A percentile compares a stretch with the other conserved stretches of the same genome.
These are phyloP conservation scores for Apocheima hispidaria DNA, from an alignment of 2,888 invertebrate species.

Conservation along the genomic window DNA sequence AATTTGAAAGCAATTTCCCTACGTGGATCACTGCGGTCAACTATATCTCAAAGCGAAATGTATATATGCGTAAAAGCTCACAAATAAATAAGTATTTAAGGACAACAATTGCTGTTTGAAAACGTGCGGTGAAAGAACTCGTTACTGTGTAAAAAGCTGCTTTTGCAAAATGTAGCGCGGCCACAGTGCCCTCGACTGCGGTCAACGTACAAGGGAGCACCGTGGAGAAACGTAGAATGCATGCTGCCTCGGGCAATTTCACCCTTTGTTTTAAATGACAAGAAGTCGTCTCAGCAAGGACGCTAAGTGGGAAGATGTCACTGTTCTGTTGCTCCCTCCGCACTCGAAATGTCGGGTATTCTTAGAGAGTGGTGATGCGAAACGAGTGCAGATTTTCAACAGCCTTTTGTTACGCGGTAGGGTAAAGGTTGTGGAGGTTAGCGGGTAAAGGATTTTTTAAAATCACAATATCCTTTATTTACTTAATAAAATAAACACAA, in stretches of 20 bases:
- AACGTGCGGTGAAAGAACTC: slow-evolving; percentile 46
- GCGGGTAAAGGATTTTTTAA: not conserved
- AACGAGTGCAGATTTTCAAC: slow-evolving; percentile 72
- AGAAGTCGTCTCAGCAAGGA: slow-evolving; percentile 69
- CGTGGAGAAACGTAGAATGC: slow-evolving; percentile 52
- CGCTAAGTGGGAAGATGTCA: slow-evolving; percentile 75
- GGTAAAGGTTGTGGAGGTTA: slow-evolving; percentile 8
- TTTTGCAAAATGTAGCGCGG: slow-evolving; percentile 56
- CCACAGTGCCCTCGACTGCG: slow-evolving; percentile 64
- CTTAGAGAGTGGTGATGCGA: slow-evolving; percentile 65
- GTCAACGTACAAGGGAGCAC: slow-evolving; percentile 69
- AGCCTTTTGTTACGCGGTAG: slow-evolving; percentile 68
- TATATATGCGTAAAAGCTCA: slow-evolving; percentile 20
- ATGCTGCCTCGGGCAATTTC: slow-evolving; percentile 72
- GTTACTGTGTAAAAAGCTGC: slow-evolving; percentile 45
- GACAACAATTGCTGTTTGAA: slow-evolving; percentile 36
- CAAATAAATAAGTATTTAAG: slow-evolving; percentile 36
- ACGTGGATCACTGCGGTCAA: slow-evolving; percentile 36
- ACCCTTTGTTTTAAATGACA: slow-evolving; percentile 80
- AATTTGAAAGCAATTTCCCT: slow-evolving; percentile 33
- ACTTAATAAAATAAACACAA: no score
- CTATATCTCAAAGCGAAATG: slow-evolving; percentile 6
- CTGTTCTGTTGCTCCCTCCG: slow-evolving; percentile 68
- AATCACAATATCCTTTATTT: no score
- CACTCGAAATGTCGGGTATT: slow-evolving; percentile 72